These are phyloP conservation scores for Hylomyscus alleni DNA, from an alignment of 2,797 vertebrate species.

Conservation along the genomic window DNA sequence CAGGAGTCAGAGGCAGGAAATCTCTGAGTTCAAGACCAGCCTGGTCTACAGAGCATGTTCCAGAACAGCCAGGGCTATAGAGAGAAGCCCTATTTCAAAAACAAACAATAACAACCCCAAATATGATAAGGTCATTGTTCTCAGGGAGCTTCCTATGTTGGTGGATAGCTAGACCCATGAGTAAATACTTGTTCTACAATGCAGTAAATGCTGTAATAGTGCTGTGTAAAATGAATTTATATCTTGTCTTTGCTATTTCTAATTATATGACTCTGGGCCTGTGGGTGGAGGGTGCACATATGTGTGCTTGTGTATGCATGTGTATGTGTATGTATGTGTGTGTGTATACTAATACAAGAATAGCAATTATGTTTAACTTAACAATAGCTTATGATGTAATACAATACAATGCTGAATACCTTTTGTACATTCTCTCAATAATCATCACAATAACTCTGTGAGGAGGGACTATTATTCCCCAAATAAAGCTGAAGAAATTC, in stretches of 20 bases:
- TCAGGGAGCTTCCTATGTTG: neutral
- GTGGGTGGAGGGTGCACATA: too few relatives aligned
- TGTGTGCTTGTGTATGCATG: neutral
- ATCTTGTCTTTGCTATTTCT: neutral
- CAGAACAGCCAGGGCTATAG: neutral
- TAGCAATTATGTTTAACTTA: constrained; percentile 24
- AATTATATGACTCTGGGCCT: neutral
- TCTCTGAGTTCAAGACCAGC: neutral
- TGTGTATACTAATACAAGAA: neutral
- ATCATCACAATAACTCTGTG: neutral
- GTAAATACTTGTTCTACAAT: neutral
- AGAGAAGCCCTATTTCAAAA: neutral
- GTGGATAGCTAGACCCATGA: neutral
- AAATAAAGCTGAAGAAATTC: constrained; percentile 43
- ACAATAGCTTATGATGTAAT: neutral
- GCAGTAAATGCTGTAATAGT: neutral
- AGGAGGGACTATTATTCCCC: neutral
- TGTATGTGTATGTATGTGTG: neutral
- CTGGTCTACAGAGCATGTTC: neutral
- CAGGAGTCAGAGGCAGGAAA: neutral
- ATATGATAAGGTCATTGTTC: neutral
- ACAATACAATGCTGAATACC: neutral
- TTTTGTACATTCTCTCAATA: constrained; percentile 15
- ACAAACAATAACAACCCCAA: neutral
- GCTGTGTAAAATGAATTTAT: constrained; percentile 3